phyloP scores from a whole-genome alignment of 2,888 invertebrate genomes.

The Tetanocera ferruginea region DNA sequence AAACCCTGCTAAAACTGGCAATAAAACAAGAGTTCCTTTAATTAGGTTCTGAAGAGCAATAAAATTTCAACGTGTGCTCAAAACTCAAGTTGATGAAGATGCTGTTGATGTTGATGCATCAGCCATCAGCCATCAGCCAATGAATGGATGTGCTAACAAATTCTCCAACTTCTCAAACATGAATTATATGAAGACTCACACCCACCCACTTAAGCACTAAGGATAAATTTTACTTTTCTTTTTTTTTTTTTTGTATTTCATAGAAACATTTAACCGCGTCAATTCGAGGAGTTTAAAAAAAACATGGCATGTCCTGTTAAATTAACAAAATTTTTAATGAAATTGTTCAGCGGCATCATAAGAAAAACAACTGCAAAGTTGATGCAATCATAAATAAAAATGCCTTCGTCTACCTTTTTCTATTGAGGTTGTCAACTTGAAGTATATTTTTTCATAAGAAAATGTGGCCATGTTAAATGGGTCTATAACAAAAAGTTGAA shows the following conservation, averaged over 20 bases:
- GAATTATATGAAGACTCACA: background rate
- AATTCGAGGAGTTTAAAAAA: background rate
- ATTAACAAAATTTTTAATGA: conserved; percentile 10
- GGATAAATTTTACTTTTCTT: background rate
- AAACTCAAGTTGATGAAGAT: conserved; percentile 15
- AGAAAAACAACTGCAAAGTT: background rate
- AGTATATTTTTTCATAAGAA: too few species aligned
- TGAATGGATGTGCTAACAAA: background rate
- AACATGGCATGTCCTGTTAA: background rate
- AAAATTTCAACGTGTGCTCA: conserved; percentile 59
- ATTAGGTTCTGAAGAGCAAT: conserved; percentile 68
- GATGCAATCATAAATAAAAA: too few species aligned
- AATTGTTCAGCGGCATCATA: background rate
- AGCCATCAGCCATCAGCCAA: conserved; percentile 24
- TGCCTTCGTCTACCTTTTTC: too few species aligned
- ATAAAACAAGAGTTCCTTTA: conserved; percentile 57
- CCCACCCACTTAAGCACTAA: background rate
- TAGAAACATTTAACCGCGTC: background rate
- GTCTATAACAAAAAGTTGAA: too few species aligned
- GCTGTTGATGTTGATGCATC: conserved; percentile 23
- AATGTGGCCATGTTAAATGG: too few species aligned
- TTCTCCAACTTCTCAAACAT: background rate
- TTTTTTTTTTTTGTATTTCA: background rate
- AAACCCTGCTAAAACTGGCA: conserved; percentile 15
- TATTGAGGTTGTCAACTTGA: too few species aligned